Percentiles rank a stretch among this genome's conserved stretches.
Conservation (phyloP, 2,797 vertebrate genomes). For the Denticeps clupeoides region DNA sequence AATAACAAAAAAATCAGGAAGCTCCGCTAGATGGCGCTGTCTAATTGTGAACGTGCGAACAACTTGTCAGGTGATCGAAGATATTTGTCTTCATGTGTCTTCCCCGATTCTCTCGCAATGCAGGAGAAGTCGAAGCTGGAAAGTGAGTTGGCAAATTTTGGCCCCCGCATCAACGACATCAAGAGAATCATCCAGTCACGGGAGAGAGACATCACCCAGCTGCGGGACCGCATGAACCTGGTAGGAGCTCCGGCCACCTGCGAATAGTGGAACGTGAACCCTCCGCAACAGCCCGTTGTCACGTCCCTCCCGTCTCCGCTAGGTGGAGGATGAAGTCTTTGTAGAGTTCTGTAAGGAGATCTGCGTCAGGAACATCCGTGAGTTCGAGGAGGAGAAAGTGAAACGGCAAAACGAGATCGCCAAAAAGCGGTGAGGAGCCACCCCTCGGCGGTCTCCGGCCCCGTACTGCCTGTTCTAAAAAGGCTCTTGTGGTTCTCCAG, state of each 20-base stretch:
- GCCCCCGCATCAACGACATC: constrained; percentile 88
- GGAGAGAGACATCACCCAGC: constrained; percentile 81
- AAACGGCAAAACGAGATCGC: constrained; percentile 95
- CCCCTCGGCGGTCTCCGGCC: neutral
- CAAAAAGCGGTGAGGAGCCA: constrained; percentile 73
- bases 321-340: constrained; percentile 87
- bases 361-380: constrained; percentile 82
- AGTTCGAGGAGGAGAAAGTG: constrained; percentile 91
- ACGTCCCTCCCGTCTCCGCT: neutral
- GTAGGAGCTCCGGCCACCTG: too few species aligned
- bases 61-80: too few species aligned
- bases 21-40: too few species aligned
- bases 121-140: constrained; percentile 87
- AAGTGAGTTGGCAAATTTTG: constrained; percentile 81
- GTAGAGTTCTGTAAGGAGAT: constrained; percentile 87
- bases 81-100: too few species aligned
- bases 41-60: too few species aligned
- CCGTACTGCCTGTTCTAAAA: neutral
- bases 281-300: constrained; percentile 76
- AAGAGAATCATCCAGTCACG: constrained; percentile 81
- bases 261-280: too few species aligned
- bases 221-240: constrained; percentile 87
- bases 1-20: too few species aligned
- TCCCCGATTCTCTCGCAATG: neutral
- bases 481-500: constrained; percentile 44